These are phyloP conservation scores for Helobdella robusta DNA, from an alignment of 2,888 invertebrate species.

Conservation along the genomic window DNA sequence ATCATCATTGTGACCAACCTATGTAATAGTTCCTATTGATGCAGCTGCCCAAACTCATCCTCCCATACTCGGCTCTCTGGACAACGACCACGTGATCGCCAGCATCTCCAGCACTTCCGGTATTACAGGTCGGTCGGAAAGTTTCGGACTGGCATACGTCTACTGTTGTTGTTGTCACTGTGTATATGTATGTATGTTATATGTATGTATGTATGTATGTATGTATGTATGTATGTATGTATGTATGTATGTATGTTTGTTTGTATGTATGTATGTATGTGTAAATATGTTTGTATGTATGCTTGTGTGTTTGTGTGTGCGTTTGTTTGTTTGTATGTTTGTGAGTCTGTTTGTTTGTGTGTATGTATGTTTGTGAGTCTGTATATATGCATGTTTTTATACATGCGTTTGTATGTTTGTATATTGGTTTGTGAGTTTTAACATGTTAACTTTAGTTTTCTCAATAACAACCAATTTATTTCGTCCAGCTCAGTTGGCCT, in stretches of 20 bases:
- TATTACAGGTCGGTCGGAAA: background rate
- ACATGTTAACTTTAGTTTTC: background rate
- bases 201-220: constrained; percentile 10
- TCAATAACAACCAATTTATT: too few species aligned
- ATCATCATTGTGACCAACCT: too few species aligned
- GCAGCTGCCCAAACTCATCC: constrained; percentile 11
- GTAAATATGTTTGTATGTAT: background rate
- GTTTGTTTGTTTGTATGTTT: background rate
- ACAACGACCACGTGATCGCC: background rate
- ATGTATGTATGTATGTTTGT: constrained; percentile 15
- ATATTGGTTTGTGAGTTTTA: background rate
- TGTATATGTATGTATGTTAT: constrained; percentile 6
- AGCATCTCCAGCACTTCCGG: too few species aligned
- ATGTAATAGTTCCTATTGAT: constrained; percentile 16
- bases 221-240: constrained; percentile 15
- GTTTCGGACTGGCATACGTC: constrained; percentile 6
- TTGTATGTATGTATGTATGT: background rate
- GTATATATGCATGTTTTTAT: background rate
- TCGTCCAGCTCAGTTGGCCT: too few species aligned
- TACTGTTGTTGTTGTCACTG: background rate
- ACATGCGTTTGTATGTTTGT: background rate
- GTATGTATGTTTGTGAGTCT: background rate
- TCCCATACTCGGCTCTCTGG: constrained; percentile 9
- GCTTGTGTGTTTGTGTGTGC: background rate
- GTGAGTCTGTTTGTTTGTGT: background rate